Evolutionary conservation across 2,888 invertebrate species (phyloP).

Genomic region (Lysandra bellargus): DNA sequence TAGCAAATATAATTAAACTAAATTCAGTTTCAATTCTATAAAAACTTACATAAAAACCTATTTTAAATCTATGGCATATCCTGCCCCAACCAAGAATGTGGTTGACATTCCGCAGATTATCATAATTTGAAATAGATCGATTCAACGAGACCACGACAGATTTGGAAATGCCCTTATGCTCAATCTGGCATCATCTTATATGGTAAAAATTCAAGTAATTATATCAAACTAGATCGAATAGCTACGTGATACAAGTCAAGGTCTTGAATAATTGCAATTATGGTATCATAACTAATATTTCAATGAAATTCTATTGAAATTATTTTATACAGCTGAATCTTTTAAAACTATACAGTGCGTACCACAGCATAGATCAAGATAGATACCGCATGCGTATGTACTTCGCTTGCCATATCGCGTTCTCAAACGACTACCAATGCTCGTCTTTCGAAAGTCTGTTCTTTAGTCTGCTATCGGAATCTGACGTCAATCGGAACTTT

Average conservation of each 20-base stretch:
- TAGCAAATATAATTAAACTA: neutral
- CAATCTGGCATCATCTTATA: conserved; percentile 9
- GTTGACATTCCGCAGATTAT: neutral
- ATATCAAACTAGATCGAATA: conserved; percentile 2
- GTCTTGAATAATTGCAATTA: neutral
- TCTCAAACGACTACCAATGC: too few relatives aligned
- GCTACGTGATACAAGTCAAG: conserved; percentile 11
- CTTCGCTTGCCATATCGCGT: too few relatives aligned
- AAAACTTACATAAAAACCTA: neutral
- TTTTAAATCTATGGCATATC: neutral
- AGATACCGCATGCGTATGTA: too few relatives aligned
- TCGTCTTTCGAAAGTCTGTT: too few relatives aligned
- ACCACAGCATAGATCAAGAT: too few relatives aligned
- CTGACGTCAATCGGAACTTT: too few relatives aligned
- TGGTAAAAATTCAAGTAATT: conserved; percentile 20
- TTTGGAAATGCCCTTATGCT: conserved; percentile 18
- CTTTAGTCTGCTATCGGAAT: too few relatives aligned
- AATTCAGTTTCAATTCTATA: neutral
- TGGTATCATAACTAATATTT: neutral
- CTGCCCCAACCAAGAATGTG: neutral
- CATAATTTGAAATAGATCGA: neutral
- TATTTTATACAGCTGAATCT: too few relatives aligned
- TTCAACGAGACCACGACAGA: conserved; percentile 10
- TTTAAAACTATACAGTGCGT: too few relatives aligned
- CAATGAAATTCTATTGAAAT: neutral